Conservation (phyloP, 2,797 vertebrate species). For the Oryzias sinensis region DNA sequence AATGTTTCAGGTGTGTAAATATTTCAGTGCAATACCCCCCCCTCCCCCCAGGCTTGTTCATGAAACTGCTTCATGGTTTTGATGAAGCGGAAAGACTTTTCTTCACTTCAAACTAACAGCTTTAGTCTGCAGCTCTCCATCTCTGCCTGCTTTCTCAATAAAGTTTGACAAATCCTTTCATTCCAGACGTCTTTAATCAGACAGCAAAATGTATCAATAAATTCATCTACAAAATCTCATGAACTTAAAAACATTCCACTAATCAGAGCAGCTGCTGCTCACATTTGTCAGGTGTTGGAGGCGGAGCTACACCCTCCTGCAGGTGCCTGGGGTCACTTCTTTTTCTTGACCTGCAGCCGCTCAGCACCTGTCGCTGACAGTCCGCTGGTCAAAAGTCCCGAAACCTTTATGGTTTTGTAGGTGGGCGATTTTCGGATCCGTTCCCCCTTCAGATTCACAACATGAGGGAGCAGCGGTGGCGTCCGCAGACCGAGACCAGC, state of each 20-base stretch:
- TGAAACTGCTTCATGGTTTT: not conserved
- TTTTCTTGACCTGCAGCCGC: constrained; percentile 36
- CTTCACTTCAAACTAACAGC: constrained; percentile 8
- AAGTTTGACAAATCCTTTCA: constrained; percentile 10
- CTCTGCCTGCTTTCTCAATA: constrained; percentile 21
- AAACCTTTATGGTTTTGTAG: constrained; percentile 77
- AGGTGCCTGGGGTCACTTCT: not conserved
- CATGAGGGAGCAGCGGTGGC: constrained; percentile 83
- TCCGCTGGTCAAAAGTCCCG: constrained; percentile 63
- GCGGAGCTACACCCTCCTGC: not conserved
- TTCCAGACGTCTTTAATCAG: not conserved
- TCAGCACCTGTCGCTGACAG: constrained; percentile 38
- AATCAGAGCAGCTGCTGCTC: not conserved
- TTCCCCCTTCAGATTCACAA: constrained; percentile 82
- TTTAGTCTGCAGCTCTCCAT: not conserved
- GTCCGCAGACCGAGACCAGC: constrained; percentile 67
- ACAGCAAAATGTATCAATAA: not conserved
- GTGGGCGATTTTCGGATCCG: constrained; percentile 75
- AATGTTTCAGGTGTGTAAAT: constrained; percentile 8
- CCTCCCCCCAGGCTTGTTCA: not conserved
- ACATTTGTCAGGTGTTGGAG: not conserved
- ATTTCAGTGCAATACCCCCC: constrained; percentile 24
- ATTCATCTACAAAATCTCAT: too few relatives aligned
- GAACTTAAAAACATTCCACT: too few relatives aligned
- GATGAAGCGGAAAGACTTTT: not conserved